Percentiles rank a stretch among this genome's conserved stretches.
Evolutionary conservation across 2,888 invertebrate genomes (phyloP).

Genomic region (Rambutsinella grinnellia): DNA sequence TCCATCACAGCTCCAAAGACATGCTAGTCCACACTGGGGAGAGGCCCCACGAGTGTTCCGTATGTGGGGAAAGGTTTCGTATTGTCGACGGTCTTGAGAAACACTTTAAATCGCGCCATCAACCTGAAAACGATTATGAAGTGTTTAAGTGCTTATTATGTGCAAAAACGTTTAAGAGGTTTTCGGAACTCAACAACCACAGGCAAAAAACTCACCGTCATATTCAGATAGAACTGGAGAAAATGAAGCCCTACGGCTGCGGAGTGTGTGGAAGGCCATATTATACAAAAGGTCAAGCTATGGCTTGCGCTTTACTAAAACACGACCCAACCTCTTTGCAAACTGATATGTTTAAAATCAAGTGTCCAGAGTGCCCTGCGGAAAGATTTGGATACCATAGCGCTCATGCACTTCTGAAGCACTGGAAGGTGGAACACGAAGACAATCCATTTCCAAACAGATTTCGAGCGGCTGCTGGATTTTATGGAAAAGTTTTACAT

Average conservation of each 20-base stretch:
- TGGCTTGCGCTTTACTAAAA: slow-evolving; percentile 10
- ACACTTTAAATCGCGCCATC: not conserved
- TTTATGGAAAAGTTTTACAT: not conserved
- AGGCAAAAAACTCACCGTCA: not conserved
- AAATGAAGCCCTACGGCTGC: slow-evolving; percentile 15
- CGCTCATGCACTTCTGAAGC: slow-evolving; percentile 1
- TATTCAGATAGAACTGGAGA: not conserved
- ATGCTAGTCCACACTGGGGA: slow-evolving; percentile 12
- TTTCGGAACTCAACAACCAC: slow-evolving; percentile 1
- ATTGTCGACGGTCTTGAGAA: not conserved
- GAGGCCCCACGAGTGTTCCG: not conserved
- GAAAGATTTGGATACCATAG: slow-evolving; percentile 7
- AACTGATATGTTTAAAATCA: slow-evolving; percentile 10
- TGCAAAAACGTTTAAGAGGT: not conserved
- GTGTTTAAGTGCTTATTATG: slow-evolving; percentile 11
- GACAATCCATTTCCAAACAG: not conserved
- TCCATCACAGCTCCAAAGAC: not conserved
- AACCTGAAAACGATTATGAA: not conserved
- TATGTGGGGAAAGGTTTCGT: not conserved
- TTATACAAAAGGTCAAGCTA: slow-evolving; percentile 13
- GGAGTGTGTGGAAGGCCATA: slow-evolving; percentile 22
- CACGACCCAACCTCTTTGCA: slow-evolving; percentile 15
- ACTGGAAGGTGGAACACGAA: not conserved
- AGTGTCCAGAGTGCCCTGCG: slow-evolving; percentile 12
- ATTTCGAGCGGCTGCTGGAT: not conserved